Evolutionary conservation across 2,797 vertebrate genomes (phyloP).

Genomic region (Kryptolebias ocellatus): DNA sequence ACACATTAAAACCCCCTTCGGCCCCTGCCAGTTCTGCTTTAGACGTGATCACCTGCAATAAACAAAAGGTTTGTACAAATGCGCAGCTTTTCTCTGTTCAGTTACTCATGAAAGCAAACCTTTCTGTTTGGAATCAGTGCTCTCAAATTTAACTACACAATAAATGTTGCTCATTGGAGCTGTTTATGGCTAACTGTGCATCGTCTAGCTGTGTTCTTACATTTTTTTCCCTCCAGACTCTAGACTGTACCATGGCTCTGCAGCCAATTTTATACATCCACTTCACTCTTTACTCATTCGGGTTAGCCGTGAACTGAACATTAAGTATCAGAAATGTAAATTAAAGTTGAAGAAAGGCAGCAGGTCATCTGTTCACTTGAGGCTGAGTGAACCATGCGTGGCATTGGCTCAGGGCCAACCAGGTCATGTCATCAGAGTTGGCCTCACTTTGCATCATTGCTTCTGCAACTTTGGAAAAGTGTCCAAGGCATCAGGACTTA

Average conservation of each 20-base stretch:
- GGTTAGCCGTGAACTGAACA: constrained; percentile 24
- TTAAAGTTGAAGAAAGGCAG: constrained; percentile 25
- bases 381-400: constrained; percentile 15
- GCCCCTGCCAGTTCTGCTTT: constrained; percentile 9
- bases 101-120: not conserved
- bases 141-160: constrained; percentile 26
- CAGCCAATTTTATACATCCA: constrained; percentile 22
- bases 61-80: not conserved
- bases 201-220: constrained; percentile 10
- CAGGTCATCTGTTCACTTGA: constrained; percentile 13
- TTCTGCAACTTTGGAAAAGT: constrained; percentile 11
- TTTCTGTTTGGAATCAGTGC: not conserved
- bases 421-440: constrained; percentile 30
- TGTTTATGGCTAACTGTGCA: constrained; percentile 7
- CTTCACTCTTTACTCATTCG: constrained; percentile 30
- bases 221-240: constrained; percentile 12
- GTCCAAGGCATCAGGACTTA: not conserved
- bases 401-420: constrained; percentile 16
- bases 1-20: constrained; percentile 7
- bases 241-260: constrained; percentile 7
- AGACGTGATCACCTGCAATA: constrained; percentile 3
- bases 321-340: constrained; percentile 27
- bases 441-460: constrained; percentile 30
- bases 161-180: constrained; percentile 31
- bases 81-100: constrained; percentile 1